These are phyloP conservation scores for Acrocephalus arundinaceus DNA, from an alignment of 2,113 vertebrate genomes.

Conservation along the genomic window DNA sequence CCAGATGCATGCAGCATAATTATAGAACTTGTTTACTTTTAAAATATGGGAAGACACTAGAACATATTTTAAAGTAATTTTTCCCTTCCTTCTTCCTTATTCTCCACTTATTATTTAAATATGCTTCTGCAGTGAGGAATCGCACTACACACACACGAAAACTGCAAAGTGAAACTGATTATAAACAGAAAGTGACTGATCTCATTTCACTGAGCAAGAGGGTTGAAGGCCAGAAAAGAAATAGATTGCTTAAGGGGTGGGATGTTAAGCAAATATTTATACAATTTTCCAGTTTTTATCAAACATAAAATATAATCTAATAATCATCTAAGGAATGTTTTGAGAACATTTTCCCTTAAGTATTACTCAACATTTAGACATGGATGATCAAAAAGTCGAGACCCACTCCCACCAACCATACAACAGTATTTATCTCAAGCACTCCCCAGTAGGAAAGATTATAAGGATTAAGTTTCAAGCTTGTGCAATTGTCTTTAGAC, in stretches of 20 bases:
- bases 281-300: conserved; percentile 64
- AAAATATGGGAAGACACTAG: not conserved
- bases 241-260: conserved; percentile 55
- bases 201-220: conserved; percentile 45
- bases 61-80: not conserved
- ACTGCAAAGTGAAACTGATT: conserved; percentile 46
- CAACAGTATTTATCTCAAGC: conserved; percentile 46
- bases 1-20: not conserved
- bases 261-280: conserved; percentile 69
- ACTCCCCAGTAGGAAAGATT: conserved; percentile 36
- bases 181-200: conserved; percentile 58
- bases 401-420: conserved; percentile 56
- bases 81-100: not conserved
- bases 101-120: not conserved
- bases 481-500: conserved; percentile 53
- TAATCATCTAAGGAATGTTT: conserved; percentile 70
- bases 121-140: not conserved
- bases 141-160: not conserved
- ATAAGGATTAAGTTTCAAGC: conserved; percentile 50
- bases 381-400: conserved; percentile 54
- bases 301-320: conserved; percentile 70
- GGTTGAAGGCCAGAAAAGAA: conserved; percentile 59
- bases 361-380: conserved; percentile 66
- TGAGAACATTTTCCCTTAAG: conserved; percentile 62
- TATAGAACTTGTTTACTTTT: not conserved